Evolutionary conservation across 2,888 invertebrate species (phyloP).

Genomic region (Microctonus hyperodae): DNA sequence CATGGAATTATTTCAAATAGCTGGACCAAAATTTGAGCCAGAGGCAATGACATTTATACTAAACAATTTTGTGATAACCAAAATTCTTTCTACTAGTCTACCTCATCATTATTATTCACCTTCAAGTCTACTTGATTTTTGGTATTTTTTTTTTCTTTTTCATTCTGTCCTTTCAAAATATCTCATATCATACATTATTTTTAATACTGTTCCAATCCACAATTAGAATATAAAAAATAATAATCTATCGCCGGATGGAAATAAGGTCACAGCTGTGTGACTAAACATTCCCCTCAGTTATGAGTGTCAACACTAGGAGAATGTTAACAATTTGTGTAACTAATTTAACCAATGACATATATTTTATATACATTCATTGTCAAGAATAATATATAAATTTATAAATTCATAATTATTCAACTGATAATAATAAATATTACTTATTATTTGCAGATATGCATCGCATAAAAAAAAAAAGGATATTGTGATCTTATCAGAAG

Average conservation of each 20-base stretch:
- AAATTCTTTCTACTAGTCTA: background rate
- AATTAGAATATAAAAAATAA: background rate
- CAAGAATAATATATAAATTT: background rate
- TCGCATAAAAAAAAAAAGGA: conserved; percentile 11
- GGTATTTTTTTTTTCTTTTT: too few species aligned
- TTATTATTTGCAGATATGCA: conserved; percentile 42
- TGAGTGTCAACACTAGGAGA: conserved; percentile 13
- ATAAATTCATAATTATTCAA: background rate
- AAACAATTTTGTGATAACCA: background rate
- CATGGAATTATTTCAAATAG: background rate
- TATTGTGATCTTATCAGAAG: conserved; percentile 13
- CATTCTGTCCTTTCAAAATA: too few species aligned
- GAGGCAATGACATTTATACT: background rate
- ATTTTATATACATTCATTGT: conserved; percentile 2
- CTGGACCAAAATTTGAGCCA: background rate
- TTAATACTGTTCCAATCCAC: background rate
- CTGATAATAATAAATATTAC: background rate
- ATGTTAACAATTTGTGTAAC: background rate
- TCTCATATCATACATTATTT: background rate
- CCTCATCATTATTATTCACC: background rate
- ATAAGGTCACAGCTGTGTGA: conserved; percentile 44
- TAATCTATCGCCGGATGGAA: conserved; percentile 28
- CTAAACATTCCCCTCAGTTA: conserved; percentile 41
- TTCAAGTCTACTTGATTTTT: background rate
- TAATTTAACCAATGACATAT: conserved; percentile 1